These are phyloP conservation scores for Acanthosoma haemorrhoidale DNA, from an alignment of 2,888 invertebrate genomes.

Conservation along the genomic window DNA sequence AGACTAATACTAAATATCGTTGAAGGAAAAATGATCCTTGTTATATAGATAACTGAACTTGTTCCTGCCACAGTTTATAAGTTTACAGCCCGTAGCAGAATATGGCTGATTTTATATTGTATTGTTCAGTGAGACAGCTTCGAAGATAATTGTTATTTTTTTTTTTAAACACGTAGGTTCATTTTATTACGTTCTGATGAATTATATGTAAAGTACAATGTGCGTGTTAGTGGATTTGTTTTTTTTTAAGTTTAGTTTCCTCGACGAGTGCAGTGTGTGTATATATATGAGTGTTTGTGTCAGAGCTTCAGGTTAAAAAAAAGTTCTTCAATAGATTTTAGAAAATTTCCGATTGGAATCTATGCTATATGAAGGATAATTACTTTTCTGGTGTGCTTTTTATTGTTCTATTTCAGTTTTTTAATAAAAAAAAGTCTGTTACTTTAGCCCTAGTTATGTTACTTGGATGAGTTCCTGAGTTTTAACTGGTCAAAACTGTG, in stretches of 20 bases:
- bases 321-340: no score
- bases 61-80: background rate
- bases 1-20: background rate
- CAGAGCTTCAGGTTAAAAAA: no score
- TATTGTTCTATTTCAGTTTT: no score
- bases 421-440: no score
- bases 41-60: background rate
- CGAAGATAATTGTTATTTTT: conserved; percentile 32
- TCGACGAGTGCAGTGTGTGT: background rate
- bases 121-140: conserved; percentile 35
- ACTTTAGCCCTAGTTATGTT: no score
- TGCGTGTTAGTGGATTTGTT: background rate
- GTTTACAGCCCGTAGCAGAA: conserved; percentile 32
- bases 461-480: no score
- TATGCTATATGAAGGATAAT: no score
- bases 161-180: conserved; percentile 28
- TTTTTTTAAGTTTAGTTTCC: background rate
- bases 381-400: no score
- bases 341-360: no score
- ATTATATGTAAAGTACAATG: no score
- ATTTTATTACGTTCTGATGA: background rate
- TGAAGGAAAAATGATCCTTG: background rate
- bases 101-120: conserved; percentile 40
- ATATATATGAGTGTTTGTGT: no score
- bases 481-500: no score